Evolutionary conservation across 2,113 vertebrate genomes (phyloP).

Genomic region (Cervus canadensis): DNA sequence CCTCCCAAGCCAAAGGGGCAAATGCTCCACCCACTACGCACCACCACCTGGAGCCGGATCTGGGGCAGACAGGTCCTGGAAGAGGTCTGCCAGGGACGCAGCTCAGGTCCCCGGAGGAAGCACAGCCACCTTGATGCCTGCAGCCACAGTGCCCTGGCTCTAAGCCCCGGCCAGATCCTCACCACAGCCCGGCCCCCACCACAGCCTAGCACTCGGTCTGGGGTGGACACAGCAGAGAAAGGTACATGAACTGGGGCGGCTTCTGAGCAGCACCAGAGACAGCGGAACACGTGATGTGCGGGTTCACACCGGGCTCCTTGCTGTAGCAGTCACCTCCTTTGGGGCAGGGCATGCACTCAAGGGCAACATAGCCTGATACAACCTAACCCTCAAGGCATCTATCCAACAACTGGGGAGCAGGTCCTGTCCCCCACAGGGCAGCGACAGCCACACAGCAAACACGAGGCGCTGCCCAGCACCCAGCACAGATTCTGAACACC

Average conservation of each 20-base stretch:
- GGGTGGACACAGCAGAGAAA: background rate
- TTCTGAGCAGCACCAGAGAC: background rate
- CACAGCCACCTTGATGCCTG: background rate
- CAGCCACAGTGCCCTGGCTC: background rate
- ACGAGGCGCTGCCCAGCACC: background rate
- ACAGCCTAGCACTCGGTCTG: background rate
- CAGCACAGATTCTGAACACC: background rate
- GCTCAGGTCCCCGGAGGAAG: background rate
- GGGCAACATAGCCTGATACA: background rate
- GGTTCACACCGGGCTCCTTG: accelerated
- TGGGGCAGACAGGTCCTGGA: background rate
- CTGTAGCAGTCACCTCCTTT: background rate
- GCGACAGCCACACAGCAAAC: background rate
- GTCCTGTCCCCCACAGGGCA: background rate
- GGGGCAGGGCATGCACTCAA: background rate
- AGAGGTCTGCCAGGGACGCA: background rate
- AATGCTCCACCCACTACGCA: background rate
- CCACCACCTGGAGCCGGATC: background rate
- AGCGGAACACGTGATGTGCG: too few species aligned
- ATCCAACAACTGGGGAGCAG: background rate
- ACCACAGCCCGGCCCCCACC: background rate
- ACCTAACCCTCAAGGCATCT: background rate
- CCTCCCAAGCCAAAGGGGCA: background rate
- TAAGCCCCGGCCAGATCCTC: background rate
- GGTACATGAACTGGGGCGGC: background rate